Conservation (phyloP, 2,888 invertebrate genomes). For the Sphinx pinastri region DNA sequence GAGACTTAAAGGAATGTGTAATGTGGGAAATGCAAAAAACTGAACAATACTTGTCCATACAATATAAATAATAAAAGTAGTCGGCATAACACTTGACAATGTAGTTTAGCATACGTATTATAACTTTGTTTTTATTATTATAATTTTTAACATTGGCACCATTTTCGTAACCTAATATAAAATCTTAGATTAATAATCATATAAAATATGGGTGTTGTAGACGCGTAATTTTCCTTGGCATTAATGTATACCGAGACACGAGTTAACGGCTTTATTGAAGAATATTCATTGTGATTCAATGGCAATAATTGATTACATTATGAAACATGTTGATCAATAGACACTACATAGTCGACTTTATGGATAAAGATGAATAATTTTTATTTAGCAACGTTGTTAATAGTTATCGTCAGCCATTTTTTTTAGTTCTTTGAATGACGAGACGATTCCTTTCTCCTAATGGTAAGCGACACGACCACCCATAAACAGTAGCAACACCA, state of each 20-base stretch:
- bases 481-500: too few relatives aligned
- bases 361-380: too few relatives aligned
- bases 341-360: too few relatives aligned
- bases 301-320: too few relatives aligned
- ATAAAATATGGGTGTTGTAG: slow-evolving; percentile 9
- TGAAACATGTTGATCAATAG: too few relatives aligned
- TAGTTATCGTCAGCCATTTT: too few relatives aligned
- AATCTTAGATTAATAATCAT: too few relatives aligned
- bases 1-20: background rate
- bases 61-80: background rate
- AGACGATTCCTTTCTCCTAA: too few relatives aligned
- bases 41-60: background rate
- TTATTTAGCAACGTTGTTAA: too few relatives aligned
- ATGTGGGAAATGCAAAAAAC: background rate
- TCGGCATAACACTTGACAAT: background rate
- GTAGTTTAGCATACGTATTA: too few relatives aligned
- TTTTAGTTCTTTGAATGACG: too few relatives aligned
- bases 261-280: background rate
- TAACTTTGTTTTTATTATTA: background rate
- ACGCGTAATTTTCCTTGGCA: slow-evolving; percentile 21
- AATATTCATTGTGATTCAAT: background rate
- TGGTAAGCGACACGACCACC: too few relatives aligned
- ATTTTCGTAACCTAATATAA: slow-evolving; percentile 5
- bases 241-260: background rate
- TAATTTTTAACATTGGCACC: slow-evolving; percentile 28